phyloP scores from a whole-genome alignment of 1,140 invertebrate species.

The Cherax destructor region DNA sequence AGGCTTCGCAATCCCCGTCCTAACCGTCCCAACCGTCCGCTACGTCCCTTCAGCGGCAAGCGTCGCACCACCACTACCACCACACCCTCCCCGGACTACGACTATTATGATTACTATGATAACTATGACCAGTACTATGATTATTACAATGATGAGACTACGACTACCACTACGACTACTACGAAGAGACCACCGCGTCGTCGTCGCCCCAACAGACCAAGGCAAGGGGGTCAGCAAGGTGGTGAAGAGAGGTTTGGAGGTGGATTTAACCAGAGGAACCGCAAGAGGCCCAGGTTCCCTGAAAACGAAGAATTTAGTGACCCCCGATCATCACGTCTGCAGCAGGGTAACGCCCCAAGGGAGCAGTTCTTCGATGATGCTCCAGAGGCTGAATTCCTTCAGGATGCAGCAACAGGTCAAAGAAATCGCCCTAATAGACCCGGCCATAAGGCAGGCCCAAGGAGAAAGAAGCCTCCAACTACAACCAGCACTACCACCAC shows the following conservation, averaged over 20 bases:
- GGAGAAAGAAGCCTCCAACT: slow-evolving; percentile 37
- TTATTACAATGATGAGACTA: slow-evolving; percentile 71
- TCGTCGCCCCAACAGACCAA: slow-evolving; percentile 33
- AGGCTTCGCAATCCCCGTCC: slow-evolving; percentile 1
- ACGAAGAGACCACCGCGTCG: slow-evolving; percentile 54
- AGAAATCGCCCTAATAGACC: slow-evolving; percentile 20
- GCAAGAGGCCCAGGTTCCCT: slow-evolving; percentile 28
- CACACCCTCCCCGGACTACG: slow-evolving; percentile 59
- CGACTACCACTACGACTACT: slow-evolving; percentile 69
- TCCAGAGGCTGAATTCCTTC: background rate
- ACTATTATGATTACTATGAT: slow-evolving; percentile 75
- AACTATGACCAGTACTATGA: slow-evolving; percentile 71
- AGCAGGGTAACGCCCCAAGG: background rate
- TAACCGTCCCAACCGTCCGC: slow-evolving; percentile 2
- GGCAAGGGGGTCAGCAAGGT: background rate
- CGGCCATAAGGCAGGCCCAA: background rate
- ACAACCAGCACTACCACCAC: slow-evolving; percentile 51
- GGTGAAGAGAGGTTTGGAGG: slow-evolving; percentile 1
- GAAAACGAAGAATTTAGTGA: slow-evolving; percentile 9
- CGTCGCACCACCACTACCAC: slow-evolving; percentile 41
- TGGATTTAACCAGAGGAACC: background rate
- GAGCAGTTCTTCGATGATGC: slow-evolving; percentile 14
- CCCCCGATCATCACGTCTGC: slow-evolving; percentile 11
- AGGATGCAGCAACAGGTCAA: background rate
- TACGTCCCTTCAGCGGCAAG: slow-evolving; percentile 24